Percentiles rank a stretch among this genome's conserved stretches.
phyloP scores from a whole-genome alignment of 2,797 vertebrate genomes.

The Enteromius thamalakanensis region DNA sequence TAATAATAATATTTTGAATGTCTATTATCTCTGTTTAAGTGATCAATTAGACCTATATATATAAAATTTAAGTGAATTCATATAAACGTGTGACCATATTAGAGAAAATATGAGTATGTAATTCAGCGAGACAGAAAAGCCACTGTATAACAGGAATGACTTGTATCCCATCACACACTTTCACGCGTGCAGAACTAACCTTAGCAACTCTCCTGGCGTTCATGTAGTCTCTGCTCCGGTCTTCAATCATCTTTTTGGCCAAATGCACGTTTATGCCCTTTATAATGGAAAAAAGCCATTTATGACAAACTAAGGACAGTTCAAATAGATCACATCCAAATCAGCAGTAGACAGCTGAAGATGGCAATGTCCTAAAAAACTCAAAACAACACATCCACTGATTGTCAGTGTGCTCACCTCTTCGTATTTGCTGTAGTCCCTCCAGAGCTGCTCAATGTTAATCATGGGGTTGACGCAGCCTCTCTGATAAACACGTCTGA shows the following conservation, averaged over 20 bases:
- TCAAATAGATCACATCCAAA: not conserved
- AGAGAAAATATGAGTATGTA: no score
- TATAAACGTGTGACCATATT: no score
- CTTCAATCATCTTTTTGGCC: conserved; percentile 99
- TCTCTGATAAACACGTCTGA: conserved; percentile 96
- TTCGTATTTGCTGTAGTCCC: conserved; percentile 99
- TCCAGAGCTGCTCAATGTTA: conserved; percentile 99
- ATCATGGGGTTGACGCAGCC: conserved; percentile 99
- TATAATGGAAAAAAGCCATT: conserved; percentile 10
- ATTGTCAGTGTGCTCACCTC: conserved; percentile 80
- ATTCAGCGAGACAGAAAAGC: no score
- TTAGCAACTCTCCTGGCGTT: conserved; percentile 98
- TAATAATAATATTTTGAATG: no score
- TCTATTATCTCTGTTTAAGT: no score
- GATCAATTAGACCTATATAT: no score
- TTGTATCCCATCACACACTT: not conserved
- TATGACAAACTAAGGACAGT: not conserved
- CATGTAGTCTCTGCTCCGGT: conserved; percentile 99
- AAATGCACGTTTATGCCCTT: conserved; percentile 98
- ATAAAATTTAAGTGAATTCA: no score
- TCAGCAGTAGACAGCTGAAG: not conserved
- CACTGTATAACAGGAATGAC: no score
- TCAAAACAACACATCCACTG: not conserved
- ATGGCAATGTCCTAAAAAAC: not conserved
- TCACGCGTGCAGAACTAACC: conserved; percentile 73